These are phyloP conservation scores for Macrotrachela quadricornifera DNA, from an alignment of 1,140 invertebrate species.

Conservation along the genomic window DNA sequence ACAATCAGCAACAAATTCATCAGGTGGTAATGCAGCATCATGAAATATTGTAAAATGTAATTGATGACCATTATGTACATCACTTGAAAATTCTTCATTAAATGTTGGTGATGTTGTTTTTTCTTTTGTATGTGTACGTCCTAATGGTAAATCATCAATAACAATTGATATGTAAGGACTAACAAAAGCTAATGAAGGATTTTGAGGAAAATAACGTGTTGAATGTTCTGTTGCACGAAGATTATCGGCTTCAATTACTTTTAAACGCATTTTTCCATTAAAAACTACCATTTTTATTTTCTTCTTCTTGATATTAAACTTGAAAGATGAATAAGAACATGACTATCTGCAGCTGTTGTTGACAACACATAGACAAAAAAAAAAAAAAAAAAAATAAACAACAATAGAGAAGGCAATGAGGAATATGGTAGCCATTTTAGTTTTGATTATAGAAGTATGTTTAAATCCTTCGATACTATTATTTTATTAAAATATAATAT, in stretches of 20 bases:
- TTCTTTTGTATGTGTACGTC: conserved; percentile 67
- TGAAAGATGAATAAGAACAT: too few relatives aligned
- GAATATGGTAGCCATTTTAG: too few relatives aligned
- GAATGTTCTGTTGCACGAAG: conserved; percentile 92
- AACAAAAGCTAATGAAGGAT: conserved; percentile 10
- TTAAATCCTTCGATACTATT: too few relatives aligned
- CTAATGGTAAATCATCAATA: conserved; percentile 55
- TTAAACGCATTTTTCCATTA: conserved; percentile 79
- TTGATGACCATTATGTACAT: conserved; percentile 67
- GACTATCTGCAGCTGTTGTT: too few relatives aligned
- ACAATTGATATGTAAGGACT: conserved; percentile 79
- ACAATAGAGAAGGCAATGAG: too few relatives aligned
- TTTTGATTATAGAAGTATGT: too few relatives aligned
- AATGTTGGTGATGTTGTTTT: conserved; percentile 51
- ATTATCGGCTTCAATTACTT: conserved; percentile 85
- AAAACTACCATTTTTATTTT: conserved; percentile 47
- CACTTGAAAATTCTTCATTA: conserved; percentile 43
- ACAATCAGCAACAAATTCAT: conserved; percentile 93
- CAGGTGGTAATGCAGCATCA: conserved; percentile 83
- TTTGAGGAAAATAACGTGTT: conserved; percentile 35
- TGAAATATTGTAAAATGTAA: conserved; percentile 93
- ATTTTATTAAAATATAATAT: too few relatives aligned
- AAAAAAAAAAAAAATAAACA: too few relatives aligned
- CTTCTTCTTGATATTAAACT: too few relatives aligned
- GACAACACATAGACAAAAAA: too few relatives aligned